Percentiles rank a stretch among this genome's conserved stretches.
Evolutionary conservation across 2,888 invertebrate species (phyloP).

Genomic region (Phyllotreta striolata): DNA sequence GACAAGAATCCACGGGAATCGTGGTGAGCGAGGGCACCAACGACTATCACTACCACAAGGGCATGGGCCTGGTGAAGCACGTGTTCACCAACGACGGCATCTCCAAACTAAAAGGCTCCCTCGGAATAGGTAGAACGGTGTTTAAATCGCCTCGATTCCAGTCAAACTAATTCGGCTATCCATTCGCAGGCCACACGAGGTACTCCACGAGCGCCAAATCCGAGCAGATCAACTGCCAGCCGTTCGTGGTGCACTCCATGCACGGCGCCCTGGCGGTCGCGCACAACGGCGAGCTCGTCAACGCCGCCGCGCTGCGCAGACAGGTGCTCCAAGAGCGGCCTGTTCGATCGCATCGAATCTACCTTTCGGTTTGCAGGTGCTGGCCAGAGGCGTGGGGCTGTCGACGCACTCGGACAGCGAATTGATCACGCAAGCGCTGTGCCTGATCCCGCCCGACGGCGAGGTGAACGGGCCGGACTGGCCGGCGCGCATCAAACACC

Average conservation of each 20-base stretch:
- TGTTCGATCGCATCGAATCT: background rate
- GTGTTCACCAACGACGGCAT: slow-evolving; percentile 91
- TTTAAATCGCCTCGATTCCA: background rate
- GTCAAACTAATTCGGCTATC: too few species aligned
- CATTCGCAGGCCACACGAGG: slow-evolving; percentile 76
- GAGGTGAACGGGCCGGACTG: slow-evolving; percentile 89
- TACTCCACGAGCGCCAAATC: slow-evolving; percentile 97
- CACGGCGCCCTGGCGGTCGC: slow-evolving; percentile 95
- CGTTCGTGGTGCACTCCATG: slow-evolving; percentile 96
- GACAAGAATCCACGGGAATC: slow-evolving; percentile 98
- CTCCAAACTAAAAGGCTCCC: slow-evolving; percentile 82
- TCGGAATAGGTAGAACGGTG: slow-evolving; percentile 78
- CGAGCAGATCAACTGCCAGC: slow-evolving; percentile 92
- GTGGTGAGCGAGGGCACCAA: slow-evolving; percentile 89
- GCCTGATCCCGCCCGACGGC: slow-evolving; percentile 88
- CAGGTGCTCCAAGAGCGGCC: slow-evolving; percentile 72
- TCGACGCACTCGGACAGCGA: slow-evolving; percentile 98
- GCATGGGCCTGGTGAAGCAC: slow-evolving; percentile 94
- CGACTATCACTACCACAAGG: slow-evolving; percentile 85
- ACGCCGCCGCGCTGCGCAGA: slow-evolving; percentile 85
- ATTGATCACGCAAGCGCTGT: slow-evolving; percentile 94
- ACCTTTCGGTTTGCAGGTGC: slow-evolving; percentile 67
- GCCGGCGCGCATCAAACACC: slow-evolving; percentile 89
- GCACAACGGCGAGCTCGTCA: slow-evolving; percentile 97
- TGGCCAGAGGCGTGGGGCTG: slow-evolving; percentile 92